Conservation (phyloP, 2,888 invertebrate genomes). For the Limnephilus lunatus region DNA sequence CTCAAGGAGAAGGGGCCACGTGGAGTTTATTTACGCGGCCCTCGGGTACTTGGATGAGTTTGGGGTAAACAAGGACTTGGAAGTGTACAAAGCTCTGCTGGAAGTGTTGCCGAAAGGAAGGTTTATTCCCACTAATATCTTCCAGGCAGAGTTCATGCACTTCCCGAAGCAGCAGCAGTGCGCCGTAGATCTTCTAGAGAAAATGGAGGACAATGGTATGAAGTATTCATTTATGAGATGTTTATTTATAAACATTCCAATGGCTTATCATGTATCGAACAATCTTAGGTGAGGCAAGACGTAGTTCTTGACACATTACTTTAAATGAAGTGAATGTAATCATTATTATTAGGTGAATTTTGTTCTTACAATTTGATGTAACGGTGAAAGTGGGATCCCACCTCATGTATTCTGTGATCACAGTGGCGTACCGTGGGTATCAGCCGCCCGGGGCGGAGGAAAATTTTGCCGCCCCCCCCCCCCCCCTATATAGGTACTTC, state of each 20-base stretch:
- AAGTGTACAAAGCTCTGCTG: conserved; percentile 90
- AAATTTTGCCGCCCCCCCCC: too few relatives aligned
- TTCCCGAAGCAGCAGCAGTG: conserved; percentile 98
- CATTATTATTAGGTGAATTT: too few relatives aligned
- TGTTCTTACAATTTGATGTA: too few relatives aligned
- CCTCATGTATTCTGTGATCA: too few relatives aligned
- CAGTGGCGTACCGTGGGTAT: too few relatives aligned
- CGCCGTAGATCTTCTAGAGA: conserved; percentile 91
- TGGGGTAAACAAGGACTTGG: conserved; percentile 91
- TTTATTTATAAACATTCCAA: neutral
- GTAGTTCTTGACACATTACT: neutral
- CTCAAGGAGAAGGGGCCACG: conserved; percentile 88
- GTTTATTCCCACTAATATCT: conserved; percentile 88
- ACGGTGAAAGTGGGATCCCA: too few relatives aligned
- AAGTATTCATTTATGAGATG: conserved; percentile 31
- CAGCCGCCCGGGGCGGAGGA: too few relatives aligned
- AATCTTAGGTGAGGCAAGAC: neutral
- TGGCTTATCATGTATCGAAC: too few relatives aligned
- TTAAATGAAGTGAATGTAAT: neutral
- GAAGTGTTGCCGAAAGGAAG: conserved; percentile 93
- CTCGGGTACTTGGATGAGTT: conserved; percentile 92
- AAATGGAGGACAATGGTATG: conserved; percentile 95
- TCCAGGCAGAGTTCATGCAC: conserved; percentile 94
- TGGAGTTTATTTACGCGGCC: conserved; percentile 96
- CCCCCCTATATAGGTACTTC: too few relatives aligned